These are phyloP conservation scores for Cepaea hortensis DNA, from an alignment of 2,888 invertebrate genomes.

Conservation along the genomic window DNA sequence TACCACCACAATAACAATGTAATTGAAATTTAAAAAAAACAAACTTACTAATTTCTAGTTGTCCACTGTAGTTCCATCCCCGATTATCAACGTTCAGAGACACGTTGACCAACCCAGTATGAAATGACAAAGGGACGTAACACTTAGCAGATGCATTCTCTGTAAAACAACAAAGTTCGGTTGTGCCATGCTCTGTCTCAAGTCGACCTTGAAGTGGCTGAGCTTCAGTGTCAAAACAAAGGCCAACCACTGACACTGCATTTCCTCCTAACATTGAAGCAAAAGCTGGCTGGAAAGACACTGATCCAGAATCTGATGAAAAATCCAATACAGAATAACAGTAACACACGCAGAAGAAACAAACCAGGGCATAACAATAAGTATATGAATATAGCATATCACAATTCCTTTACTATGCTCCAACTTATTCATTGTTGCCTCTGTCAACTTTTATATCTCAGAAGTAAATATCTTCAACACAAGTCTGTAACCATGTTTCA, in stretches of 20 bases:
- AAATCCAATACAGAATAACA: neutral
- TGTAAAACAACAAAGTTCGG: slow-evolving; percentile 27
- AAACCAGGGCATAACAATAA: neutral
- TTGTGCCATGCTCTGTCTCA: neutral
- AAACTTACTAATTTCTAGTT: slow-evolving; percentile 44
- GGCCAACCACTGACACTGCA: slow-evolving; percentile 58
- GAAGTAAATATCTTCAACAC: neutral
- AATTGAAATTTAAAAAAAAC: neutral
- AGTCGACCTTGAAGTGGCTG: slow-evolving; percentile 1
- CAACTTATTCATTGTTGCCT: no score
- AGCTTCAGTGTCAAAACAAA: slow-evolving; percentile 56
- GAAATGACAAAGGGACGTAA: slow-evolving; percentile 60
- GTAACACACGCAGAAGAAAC: neutral
- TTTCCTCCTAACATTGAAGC: slow-evolving; percentile 64
- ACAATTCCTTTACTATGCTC: neutral
- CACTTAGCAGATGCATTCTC: slow-evolving; percentile 53
- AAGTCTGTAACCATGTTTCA: no score
- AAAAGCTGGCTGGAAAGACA: slow-evolving; percentile 53
- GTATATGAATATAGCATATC: neutral
- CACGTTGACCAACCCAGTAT: slow-evolving; percentile 56
- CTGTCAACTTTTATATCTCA: neutral
- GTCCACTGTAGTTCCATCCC: slow-evolving; percentile 57
- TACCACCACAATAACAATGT: no score
- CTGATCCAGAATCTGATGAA: neutral
- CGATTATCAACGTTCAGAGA: slow-evolving; percentile 47